Base-by-base conservation (phyloP, 2,113 vertebrate species). In the Daubentonia madagascariensis region DNA sequence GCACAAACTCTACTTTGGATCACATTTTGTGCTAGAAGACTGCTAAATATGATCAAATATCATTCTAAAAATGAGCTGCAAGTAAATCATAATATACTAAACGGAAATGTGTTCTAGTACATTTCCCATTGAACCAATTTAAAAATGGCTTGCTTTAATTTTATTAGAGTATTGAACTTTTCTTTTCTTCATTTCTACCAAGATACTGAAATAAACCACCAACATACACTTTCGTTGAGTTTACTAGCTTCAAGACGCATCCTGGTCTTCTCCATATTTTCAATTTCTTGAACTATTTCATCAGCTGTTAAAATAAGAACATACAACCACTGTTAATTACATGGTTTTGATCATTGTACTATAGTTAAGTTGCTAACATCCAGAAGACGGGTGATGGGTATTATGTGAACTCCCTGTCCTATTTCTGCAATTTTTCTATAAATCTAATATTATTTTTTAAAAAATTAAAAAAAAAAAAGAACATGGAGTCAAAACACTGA, bases 261-360 rank as follows among this genome's bases (percentile, higher is more conserved):
- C 81, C 98, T 99, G 13, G 98, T 98, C 98, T 99, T 99, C 99
- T 99, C 99, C 3, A 98, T 99, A 92, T 95, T 98, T 98, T 99
- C 99, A 96, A 99, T 97, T 97, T 99, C 99, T 98, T 99, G 99
- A 59, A 99, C 99, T 80, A 99, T 99, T 95, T 99, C 99, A 92
- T 99, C 98, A 98, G 98, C 99, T 99, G 99, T 99, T 98, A 95
- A 98, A 91, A 98, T 85, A 98, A 17, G 98, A 7, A 95, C 85
- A 94, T 10, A 76, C 0, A 85, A 54, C 5, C 50, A 81, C 22
- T 52, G 30, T 95, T 85, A 90, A 91, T 61, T 67, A 57, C 68
- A 94, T 61, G 16, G 32, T 86, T 81, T 81, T 57, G 11, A 35
- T 80, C 50, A 63, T 0, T 65, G 28, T 54, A 84, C 43, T 37